Evolutionary conservation across 2,797 vertebrate species (phyloP).

Genomic region (Manis crassicaudata): DNA sequence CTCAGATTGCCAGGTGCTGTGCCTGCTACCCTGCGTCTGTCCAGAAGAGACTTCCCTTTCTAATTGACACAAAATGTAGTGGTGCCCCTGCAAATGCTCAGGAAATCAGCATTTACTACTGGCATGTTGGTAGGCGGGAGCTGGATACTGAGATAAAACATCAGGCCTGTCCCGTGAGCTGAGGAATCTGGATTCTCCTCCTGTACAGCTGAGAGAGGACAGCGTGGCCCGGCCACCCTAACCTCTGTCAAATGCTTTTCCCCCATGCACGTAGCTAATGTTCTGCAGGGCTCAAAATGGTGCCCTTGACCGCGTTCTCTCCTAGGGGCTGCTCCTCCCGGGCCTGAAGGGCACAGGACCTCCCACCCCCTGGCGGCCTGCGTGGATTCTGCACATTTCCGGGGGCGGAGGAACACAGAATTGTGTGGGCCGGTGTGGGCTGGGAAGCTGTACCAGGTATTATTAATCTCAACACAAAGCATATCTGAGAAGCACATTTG

Average conservation of each 20-base stretch:
- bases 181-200: neutral
- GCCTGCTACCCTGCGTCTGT: neutral
- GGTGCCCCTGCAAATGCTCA: neutral
- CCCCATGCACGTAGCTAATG: neutral
- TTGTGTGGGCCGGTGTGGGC: neutral
- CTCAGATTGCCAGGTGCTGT: neutral
- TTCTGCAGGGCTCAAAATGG: neutral
- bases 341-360: neutral
- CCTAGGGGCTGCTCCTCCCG: no score
- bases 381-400: neutral
- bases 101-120: neutral
- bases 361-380: conserved; percentile 13
- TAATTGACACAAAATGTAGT: neutral
- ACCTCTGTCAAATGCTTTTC: neutral
- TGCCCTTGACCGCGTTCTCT: neutral
- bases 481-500: neutral
- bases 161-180: neutral
- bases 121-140: neutral
- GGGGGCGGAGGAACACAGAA: neutral
- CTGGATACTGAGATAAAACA: neutral
- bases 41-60: neutral
- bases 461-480: neutral
- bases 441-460: neutral
- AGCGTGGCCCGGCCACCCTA: neutral
- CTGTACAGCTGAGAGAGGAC: neutral